Percentiles rank a stretch among this genome's conserved stretches.
Conservation (phyloP, 2,113 vertebrate species). For the Misgurnus anguillicaudatus region DNA sequence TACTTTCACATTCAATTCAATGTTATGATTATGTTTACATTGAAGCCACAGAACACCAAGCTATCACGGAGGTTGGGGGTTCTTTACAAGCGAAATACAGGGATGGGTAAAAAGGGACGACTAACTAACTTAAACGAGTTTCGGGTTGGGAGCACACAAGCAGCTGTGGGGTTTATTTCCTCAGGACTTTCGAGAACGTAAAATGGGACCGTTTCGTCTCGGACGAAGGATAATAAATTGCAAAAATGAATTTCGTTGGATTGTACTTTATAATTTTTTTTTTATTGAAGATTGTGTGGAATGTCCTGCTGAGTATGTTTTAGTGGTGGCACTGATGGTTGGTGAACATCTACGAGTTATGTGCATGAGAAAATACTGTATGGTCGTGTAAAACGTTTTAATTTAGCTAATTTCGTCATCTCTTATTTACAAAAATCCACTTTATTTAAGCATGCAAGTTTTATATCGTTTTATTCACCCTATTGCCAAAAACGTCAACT, state of each 20-base stretch:
- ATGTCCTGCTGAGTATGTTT: slow-evolving; percentile 37
- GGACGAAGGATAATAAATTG: neutral
- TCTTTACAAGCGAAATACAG: neutral
- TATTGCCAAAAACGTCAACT: slow-evolving; percentile 38
- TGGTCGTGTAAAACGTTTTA: slow-evolving; percentile 39
- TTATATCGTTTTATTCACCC: slow-evolving; percentile 14
- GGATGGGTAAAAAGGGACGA: neutral
- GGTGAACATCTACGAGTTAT: slow-evolving; percentile 23
- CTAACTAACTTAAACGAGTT: neutral
- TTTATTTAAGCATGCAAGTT: slow-evolving; percentile 24
- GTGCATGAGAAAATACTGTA: slow-evolving; percentile 53
- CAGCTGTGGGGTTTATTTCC: slow-evolving; percentile 33
- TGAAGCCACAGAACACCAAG: slow-evolving; percentile 35
- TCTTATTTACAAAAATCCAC: slow-evolving; percentile 23
- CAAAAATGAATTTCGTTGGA: neutral
- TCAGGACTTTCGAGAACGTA: slow-evolving; percentile 50
- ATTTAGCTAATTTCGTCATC: slow-evolving; percentile 22
- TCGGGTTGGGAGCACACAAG: neutral
- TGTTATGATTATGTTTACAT: slow-evolving; percentile 47
- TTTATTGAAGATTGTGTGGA: slow-evolving; percentile 12
- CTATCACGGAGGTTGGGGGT: neutral
- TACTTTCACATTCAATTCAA: slow-evolving; percentile 22
- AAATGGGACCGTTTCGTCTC: slow-evolving; percentile 9
- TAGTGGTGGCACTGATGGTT: slow-evolving; percentile 11
- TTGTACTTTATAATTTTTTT: slow-evolving; percentile 12